Evolutionary conservation across 2,888 invertebrate species (phyloP).

Genomic region (Thumatha senex): DNA sequence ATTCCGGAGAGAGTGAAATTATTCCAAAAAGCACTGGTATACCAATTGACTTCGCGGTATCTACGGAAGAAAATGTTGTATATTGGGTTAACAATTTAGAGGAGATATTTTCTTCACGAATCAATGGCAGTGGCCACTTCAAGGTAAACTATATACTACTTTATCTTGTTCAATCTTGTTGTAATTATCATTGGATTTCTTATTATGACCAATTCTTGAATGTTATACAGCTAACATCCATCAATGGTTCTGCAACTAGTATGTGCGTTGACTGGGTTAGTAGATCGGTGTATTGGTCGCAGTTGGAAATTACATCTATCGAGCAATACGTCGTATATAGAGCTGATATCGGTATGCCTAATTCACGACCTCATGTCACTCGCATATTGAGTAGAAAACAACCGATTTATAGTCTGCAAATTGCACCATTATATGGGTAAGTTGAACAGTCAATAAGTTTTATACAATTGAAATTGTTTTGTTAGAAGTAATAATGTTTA

Average conservation of each 20-base stretch:
- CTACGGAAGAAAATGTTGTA: slow-evolving; percentile 88
- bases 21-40: slow-evolving; percentile 86
- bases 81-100: slow-evolving; percentile 93
- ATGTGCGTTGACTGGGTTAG: slow-evolving; percentile 95
- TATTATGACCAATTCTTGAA: not conserved
- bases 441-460: slow-evolving; percentile 3
- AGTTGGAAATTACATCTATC: slow-evolving; percentile 77
- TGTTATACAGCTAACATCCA: slow-evolving; percentile 61
- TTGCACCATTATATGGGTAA: slow-evolving; percentile 90
- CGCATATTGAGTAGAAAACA: slow-evolving; percentile 81
- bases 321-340: slow-evolving; percentile 84
- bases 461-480: too few species aligned
- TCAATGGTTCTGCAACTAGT: slow-evolving; percentile 80
- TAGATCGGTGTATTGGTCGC: slow-evolving; percentile 92
- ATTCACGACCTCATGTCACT: slow-evolving; percentile 77
- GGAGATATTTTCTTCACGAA: slow-evolving; percentile 86
- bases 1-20: slow-evolving; percentile 85
- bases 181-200: not conserved
- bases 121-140: slow-evolving; percentile 79
- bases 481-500: not conserved
- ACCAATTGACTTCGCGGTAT: slow-evolving; percentile 87
- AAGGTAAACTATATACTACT: slow-evolving; percentile 51
- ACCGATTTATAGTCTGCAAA: slow-evolving; percentile 86
- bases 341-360: slow-evolving; percentile 85
- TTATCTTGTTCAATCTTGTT: not conserved